Evolutionary conservation across 2,797 vertebrate genomes (phyloP), one percentile per base, ranked within the genome.

Genomic region (Darevskia mixta): DNA sequence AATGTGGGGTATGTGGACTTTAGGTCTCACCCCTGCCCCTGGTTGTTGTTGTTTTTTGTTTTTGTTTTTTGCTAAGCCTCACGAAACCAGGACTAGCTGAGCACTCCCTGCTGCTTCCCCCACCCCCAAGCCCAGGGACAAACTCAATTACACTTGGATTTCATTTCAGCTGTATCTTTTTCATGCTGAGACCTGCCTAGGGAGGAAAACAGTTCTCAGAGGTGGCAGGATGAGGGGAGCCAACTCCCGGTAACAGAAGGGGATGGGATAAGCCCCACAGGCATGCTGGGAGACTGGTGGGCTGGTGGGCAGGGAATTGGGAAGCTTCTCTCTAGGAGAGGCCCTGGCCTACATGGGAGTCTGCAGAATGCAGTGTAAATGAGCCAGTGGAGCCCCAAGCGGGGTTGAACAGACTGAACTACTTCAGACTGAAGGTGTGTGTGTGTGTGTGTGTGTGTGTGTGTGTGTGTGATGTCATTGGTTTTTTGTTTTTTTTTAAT

Each of bases 161-260:
- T 89, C 61, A 69, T 82, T 89, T 66, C 55, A 85, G 55, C 78
- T 67, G 3, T 69, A 67, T 58, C 41, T 89, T 73, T 61, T 85
- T 89, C 88, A 85, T 86, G 88, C 88, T 66, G 71, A 86, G 78
- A 89, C 88, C 79, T 86, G 88, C 55, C 88, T 76, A 55, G 45
- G 87, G 49, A 85, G 83, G 45, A 77, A 43, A 86, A 55, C 5
- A 67, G 43, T 82, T 85, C 78, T 86, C 79, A 55, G 61, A 89
- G 45, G 64, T 41, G 27, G 67, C 72, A 76, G 71, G 61, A 58
- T 69, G 79, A 75, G 8, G 71, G 58, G 69, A 23, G 61, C 55
- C 35, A 79, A 83, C 49, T 79, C 32, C 79, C 49, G 17, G 67
- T 79, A 43, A 83, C 18, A 72, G 76, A 71, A 27, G 81, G 58